Evolutionary conservation across 2,888 invertebrate genomes (phyloP).

Genomic region (Ptilodon capucinus): DNA sequence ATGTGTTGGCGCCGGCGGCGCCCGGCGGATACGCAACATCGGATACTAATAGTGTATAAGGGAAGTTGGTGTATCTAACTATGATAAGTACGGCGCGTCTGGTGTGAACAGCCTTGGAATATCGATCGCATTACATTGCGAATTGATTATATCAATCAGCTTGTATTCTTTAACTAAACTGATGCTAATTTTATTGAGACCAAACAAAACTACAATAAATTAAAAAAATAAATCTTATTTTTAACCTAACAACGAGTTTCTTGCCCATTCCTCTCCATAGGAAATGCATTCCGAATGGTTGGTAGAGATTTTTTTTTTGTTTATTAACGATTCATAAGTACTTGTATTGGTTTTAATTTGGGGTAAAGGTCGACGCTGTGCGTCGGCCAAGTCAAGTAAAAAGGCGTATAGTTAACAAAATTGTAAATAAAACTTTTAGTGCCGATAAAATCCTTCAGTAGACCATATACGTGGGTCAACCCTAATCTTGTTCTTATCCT

Average conservation of each 20-base stretch:
- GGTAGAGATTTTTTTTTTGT: too few species aligned
- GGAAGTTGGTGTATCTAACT: constrained; percentile 28
- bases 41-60: constrained; percentile 28
- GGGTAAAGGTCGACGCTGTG: too few species aligned
- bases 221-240: too few species aligned
- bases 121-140: not conserved
- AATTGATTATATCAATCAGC: not conserved
- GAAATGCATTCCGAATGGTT: too few species aligned
- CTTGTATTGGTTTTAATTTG: too few species aligned
- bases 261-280: too few species aligned
- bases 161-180: too few species aligned
- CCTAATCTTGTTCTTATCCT: constrained; percentile 10
- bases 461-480: constrained; percentile 5
- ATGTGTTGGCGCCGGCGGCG: not conserved
- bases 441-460: constrained; percentile 16
- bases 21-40: constrained; percentile 4
- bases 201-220: too few species aligned
- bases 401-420: constrained; percentile 3
- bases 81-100: not conserved
- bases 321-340: too few species aligned
- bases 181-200: too few species aligned
- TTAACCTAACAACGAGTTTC: too few species aligned
- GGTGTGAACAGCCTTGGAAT: not conserved
- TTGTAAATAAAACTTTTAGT: constrained; percentile 20
- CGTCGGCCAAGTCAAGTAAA: not conserved